Evolutionary conservation across 2,113 vertebrate genomes (phyloP), one percentile per base, ranked within the genome.

Genomic region (Oncorhynchus gorbuscha): DNA sequence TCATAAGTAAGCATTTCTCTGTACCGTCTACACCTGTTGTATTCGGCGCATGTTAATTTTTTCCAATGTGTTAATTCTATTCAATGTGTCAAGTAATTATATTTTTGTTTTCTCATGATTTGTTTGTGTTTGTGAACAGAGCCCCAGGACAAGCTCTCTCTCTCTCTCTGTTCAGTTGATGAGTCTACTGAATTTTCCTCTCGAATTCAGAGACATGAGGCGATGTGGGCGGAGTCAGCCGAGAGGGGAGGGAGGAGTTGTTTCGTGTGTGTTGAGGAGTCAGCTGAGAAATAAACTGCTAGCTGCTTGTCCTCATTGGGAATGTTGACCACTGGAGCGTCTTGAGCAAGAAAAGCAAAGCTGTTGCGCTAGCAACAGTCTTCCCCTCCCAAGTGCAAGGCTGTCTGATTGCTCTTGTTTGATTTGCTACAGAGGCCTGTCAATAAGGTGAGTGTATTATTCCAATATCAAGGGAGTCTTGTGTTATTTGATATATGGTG

Each of bases 271-370:
- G 73, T 28, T 39, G 32, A 51, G 35, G 55, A 82, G 75, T 77
- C 45, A 75, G 75, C 84, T 86, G 87, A 86, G 88, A 84, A 84
- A 90, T 88, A 88, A 92, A 76, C 87, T 82, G 88, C 81, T 89
- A 5, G 22, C 58, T 78, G 1, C 74, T 69, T 84, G 78, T 89
- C 79, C 86, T 76, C 73, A 78, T 75, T 79, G 83, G 83, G 87
- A 81, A 91, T 90, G 85, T 85, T 86, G 87, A 85, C 85, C 83
- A 76, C 78, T 80, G 83, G 73, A 84, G 78, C 75, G 80, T 87
- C 88, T 90, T 76, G 67, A 78, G 45, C 39, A 78, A 49, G 48
- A 75, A 49, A 51, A 66, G 32, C 73, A 48, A 26, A n/a, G n/a
- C 74, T 65, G 65, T 61, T 79, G 75, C 82, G 30, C 30, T 24